phyloP scores from a whole-genome alignment of 2,113 vertebrate genomes.

The Climacteris rufus region DNA sequence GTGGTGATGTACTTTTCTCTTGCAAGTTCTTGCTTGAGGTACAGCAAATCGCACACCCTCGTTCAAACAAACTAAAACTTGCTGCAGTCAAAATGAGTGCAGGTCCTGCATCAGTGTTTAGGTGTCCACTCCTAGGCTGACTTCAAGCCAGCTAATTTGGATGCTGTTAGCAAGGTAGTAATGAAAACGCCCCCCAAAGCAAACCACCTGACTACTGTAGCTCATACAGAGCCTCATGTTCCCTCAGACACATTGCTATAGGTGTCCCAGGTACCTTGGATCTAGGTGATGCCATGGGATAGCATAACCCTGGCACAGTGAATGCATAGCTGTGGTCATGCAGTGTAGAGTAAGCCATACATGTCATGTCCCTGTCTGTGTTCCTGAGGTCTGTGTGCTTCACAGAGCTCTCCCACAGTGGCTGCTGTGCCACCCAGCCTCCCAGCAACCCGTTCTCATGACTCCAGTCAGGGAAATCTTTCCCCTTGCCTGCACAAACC shows the following conservation, averaged over 20 bases:
- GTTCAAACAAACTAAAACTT: not conserved
- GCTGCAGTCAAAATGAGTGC: not conserved
- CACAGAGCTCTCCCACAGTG: not conserved
- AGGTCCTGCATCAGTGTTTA: not conserved
- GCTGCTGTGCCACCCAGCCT: not conserved
- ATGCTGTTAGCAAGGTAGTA: not conserved
- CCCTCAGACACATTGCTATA: not conserved
- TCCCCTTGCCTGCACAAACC: not conserved
- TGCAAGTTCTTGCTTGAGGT: not conserved
- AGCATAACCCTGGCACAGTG: not conserved
- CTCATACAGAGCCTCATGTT: not conserved
- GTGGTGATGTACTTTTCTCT: not conserved
- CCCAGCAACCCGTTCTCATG: not conserved
- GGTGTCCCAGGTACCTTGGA: accelerated
- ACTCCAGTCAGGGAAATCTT: not conserved
- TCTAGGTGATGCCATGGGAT: not conserved
- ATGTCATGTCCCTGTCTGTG: accelerated
- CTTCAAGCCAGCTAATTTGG: not conserved
- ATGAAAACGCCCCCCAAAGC: not conserved
- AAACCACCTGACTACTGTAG: not conserved
- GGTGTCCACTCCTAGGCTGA: not conserved
- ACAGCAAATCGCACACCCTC: not conserved
- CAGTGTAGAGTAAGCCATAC: not conserved
- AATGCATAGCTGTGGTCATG: not conserved
- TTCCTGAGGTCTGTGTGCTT: not conserved